Conservation (phyloP, 2,888 invertebrate species). For the Hermaeophaga mercurialis region DNA sequence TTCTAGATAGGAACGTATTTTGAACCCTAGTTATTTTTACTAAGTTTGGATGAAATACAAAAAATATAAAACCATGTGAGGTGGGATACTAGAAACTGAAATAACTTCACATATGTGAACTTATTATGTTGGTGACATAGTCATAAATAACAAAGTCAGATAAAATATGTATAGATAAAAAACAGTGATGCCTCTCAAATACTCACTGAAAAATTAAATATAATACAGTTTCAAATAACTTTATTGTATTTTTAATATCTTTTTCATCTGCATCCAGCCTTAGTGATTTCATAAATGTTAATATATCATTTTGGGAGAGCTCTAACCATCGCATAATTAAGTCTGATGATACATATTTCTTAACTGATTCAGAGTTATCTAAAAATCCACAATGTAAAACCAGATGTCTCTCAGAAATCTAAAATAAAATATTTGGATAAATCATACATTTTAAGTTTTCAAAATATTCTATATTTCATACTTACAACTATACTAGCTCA, state of each 20-base stretch:
- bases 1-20: too few species aligned
- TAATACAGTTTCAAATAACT: slow-evolving; percentile 62
- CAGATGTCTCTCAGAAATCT: slow-evolving; percentile 67
- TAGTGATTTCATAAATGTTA: slow-evolving; percentile 74
- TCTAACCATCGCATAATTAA: slow-evolving; percentile 79
- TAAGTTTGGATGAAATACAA: too few species aligned
- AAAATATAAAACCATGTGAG: too few species aligned
- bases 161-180: too few species aligned
- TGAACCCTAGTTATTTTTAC: too few species aligned
- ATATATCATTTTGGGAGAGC: slow-evolving; percentile 70
- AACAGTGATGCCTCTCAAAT: background rate
- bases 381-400: slow-evolving; percentile 68
- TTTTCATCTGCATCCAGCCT: slow-evolving; percentile 71
- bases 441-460: too few species aligned
- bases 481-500: too few species aligned
- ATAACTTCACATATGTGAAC: too few species aligned
- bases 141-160: too few species aligned
- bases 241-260: slow-evolving; percentile 66
- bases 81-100: too few species aligned
- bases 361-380: slow-evolving; percentile 63
- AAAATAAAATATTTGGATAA: slow-evolving; percentile 46
- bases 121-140: too few species aligned
- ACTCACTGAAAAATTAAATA: slow-evolving; percentile 63
- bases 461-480: too few species aligned
- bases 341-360: slow-evolving; percentile 56